Evolutionary conservation across 2,888 invertebrate species (phyloP).

Genomic region (Drosophila kokeensis): DNA sequence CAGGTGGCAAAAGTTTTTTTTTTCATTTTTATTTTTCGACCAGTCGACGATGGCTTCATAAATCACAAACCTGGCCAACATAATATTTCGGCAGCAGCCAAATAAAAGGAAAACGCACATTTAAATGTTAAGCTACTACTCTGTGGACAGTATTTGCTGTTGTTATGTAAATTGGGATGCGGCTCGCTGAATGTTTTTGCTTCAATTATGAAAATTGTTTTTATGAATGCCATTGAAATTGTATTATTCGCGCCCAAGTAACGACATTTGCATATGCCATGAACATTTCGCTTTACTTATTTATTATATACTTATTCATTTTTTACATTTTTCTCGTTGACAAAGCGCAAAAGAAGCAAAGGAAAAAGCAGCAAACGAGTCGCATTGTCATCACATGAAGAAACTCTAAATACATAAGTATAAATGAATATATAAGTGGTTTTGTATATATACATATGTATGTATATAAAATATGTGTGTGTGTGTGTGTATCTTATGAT

Average conservation of each 20-base stretch:
- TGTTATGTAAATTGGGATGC: constrained; percentile 57
- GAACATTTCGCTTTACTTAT: constrained; percentile 36
- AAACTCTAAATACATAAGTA: constrained; percentile 7
- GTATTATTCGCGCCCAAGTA: constrained; percentile 73
- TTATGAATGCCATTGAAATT: constrained; percentile 76
- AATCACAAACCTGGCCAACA: constrained; percentile 43
- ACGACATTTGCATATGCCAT: constrained; percentile 67
- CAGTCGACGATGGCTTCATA: constrained; percentile 37
- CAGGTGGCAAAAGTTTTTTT: constrained; percentile 37
- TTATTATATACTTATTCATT: constrained; percentile 13
- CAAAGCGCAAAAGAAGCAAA: background rate
- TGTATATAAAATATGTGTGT: background rate
- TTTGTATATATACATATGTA: background rate
- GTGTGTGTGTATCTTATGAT: background rate
- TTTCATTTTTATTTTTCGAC: background rate
- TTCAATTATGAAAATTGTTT: constrained; percentile 79
- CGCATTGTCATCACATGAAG: constrained; percentile 34
- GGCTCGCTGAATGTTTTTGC: constrained; percentile 55
- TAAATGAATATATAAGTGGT: constrained; percentile 7
- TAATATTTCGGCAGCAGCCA: constrained; percentile 18
- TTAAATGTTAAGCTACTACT: constrained; percentile 53
- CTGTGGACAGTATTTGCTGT: constrained; percentile 24
- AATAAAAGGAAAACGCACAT: constrained; percentile 6
- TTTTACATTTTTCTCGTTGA: background rate
- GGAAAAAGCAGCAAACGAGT: constrained; percentile 16